Evolutionary conservation across 2,797 vertebrate species (phyloP), one percentile per base, ranked within the genome.

Genomic region (Acomys russatus): DNA sequence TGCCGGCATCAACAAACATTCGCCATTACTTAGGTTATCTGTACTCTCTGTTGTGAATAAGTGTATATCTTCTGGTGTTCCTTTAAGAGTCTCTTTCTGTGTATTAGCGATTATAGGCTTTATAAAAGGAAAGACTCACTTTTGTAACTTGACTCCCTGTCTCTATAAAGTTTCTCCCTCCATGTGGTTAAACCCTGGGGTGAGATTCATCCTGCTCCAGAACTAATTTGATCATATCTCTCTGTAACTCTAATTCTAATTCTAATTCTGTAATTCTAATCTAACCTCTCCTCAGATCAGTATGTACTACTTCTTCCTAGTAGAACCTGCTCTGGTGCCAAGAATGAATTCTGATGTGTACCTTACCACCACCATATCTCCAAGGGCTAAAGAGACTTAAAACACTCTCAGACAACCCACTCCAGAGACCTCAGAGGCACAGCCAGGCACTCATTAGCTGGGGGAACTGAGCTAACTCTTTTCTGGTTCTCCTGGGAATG

Each of bases 401-500:
- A 25, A 61, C 49, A 8, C 17, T 86, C 68, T 12, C 70, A 92
- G 64, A 92, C 90, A n/a, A 70, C 94, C 79, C 92, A 64, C 61
- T 94, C 20, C 73, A 12, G 17, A 71, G 49, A 82, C 44, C 68
- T 93, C 95, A 93, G 59, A 89, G 61, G 7, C 85, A 94, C 59
- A 83, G 88, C 1, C 38, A 95, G 64, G 12, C 11, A 38, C 73
- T 96, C 93, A 96, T 92, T 93, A 82, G 54, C n/a, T 11, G 92
- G 71, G 64, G 61, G 30, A 95, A 94, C 95, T 80, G 94, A 88
- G 77, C 35, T 90, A 90, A 91, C 56, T 79, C 33, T 83, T 95
- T 68, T 51, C 70, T 77, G 74, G n/a, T 68, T 95, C n/a, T 94
- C 92, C 94, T 90, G 73, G 35, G 63, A 94, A 97, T 70, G 11